Base-by-base conservation (phyloP, 2,797 vertebrate genomes). In the Allochrocebus solatus region DNA sequence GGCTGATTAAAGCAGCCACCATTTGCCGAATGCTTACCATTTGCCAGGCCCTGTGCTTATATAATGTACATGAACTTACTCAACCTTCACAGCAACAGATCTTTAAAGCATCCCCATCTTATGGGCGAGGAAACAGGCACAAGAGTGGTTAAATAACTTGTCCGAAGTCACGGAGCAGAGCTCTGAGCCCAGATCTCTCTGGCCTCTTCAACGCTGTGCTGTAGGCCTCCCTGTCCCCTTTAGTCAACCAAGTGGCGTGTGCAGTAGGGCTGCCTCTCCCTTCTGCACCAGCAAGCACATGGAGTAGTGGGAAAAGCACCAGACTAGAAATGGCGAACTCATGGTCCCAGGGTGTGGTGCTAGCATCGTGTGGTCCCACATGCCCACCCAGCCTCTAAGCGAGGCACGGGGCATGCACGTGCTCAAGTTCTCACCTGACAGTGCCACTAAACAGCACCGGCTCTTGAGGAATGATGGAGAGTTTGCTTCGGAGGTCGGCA, bases 381-480 rank as follows among this genome's bases (percentile, higher is more conserved):
- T 5, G 30, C 64, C 78, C 39, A 4, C 3, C 36, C 17, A 41
- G 59, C 67, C 74, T 72, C n/a, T 26, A 14, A 39, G 36, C 7
- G 93, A 33, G 41, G 64, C 17, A 5, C 0, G 0, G 30, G 39
- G 55, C 8, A 8, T 1, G 0, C 0, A 7, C 36, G 30, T 1
- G 1, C 59, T 19, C 0, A 9, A 28, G 36, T 78, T 97, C 99
- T 98, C 91, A 99, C 99, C 99, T 99, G 98, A 99, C 99, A 2
- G 99, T 99, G 74, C 99, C 99, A 41, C 99, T 99, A 98, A 99
- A 99, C 11, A 99, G 98, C 96, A 99, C 99, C 0, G 99, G 99
- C 96, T 99, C 99, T 97, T 99, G 99, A n/a, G 99, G 99, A 74
- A 99, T 99, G 98, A 99, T 99, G 80, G 99, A 99, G 74, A 99